Percentiles rank a stretch among this genome's conserved stretches.
phyloP scores from a whole-genome alignment of 2,888 invertebrate genomes.

The Ophion ellenae region DNA sequence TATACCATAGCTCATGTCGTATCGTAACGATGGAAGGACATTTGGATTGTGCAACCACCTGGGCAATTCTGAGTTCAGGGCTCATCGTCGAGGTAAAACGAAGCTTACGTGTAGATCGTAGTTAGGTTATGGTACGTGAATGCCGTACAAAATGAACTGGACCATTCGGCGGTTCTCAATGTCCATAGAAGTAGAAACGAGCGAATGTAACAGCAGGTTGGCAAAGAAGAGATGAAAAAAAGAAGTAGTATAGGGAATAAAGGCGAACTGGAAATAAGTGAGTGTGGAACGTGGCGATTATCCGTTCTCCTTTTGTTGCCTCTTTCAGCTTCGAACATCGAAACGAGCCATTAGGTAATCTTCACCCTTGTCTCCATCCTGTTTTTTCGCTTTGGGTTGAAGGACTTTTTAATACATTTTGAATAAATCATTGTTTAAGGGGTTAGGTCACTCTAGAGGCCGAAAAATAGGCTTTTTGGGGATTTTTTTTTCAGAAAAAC shows the following conservation, averaged over 20 bases:
- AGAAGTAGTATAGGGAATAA: not conserved
- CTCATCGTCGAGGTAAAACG: not conserved
- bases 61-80: conserved; percentile 7
- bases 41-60: conserved; percentile 13
- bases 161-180: conserved; percentile 24
- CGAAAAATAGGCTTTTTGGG: too few relatives aligned
- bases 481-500: too few relatives aligned
- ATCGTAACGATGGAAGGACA: conserved; percentile 6
- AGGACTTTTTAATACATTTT: too few relatives aligned
- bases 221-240: not conserved
- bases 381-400: too few relatives aligned
- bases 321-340: not conserved
- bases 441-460: too few relatives aligned
- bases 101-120: not conserved
- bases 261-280: conserved; percentile 24
- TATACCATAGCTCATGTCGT: not conserved
- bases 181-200: conserved; percentile 18
- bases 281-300: conserved; percentile 34
- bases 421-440: too few relatives aligned
- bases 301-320: conserved; percentile 22
- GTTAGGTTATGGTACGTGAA: conserved; percentile 12
- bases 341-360: not conserved
- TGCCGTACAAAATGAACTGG: conserved; percentile 13
- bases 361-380: too few relatives aligned
- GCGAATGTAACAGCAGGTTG: conserved; percentile 27